These are phyloP conservation scores for Agrilus mali DNA, from an alignment of 2,888 invertebrate species.

Conservation along the genomic window DNA sequence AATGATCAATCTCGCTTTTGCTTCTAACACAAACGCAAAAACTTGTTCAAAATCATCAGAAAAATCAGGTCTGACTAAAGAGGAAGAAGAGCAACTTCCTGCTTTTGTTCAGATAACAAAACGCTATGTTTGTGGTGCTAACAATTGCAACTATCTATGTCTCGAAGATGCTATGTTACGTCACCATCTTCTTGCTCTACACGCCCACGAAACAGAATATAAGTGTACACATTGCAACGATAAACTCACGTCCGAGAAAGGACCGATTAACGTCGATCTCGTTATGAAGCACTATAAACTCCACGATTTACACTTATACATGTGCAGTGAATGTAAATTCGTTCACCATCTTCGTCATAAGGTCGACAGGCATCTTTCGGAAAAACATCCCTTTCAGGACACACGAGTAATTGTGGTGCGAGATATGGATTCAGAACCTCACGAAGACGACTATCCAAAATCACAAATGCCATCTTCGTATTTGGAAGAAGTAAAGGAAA, in stretches of 20 bases:
- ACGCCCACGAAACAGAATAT: conserved; percentile 40
- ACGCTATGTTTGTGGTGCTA: conserved; percentile 55
- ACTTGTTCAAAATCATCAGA: conserved; percentile 14
- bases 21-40: conserved; percentile 33
- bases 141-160: conserved; percentile 56
- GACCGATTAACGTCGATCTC: conserved; percentile 41
- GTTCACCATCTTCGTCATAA: conserved; percentile 48
- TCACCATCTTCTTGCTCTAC: conserved; percentile 59
- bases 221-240: conserved; percentile 60
- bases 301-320: conserved; percentile 60
- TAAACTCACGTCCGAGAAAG: conserved; percentile 36
- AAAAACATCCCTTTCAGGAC: conserved; percentile 43
- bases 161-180: conserved; percentile 59
- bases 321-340: conserved; percentile 56
- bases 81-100: conserved; percentile 9
- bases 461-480: conserved; percentile 5
- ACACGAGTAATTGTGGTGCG: conserved; percentile 35
- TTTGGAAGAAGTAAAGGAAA: conserved; percentile 35
- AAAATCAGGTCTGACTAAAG: conserved; percentile 4
- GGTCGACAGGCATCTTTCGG: conserved; percentile 54
- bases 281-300: conserved; percentile 60
- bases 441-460: conserved; percentile 11
- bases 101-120: conserved; percentile 13
- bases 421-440: conserved; percentile 29
- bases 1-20: conserved; percentile 74